Base-by-base conservation (phyloP, 2,113 vertebrate genomes). In the Peromyscus leucopus region DNA sequence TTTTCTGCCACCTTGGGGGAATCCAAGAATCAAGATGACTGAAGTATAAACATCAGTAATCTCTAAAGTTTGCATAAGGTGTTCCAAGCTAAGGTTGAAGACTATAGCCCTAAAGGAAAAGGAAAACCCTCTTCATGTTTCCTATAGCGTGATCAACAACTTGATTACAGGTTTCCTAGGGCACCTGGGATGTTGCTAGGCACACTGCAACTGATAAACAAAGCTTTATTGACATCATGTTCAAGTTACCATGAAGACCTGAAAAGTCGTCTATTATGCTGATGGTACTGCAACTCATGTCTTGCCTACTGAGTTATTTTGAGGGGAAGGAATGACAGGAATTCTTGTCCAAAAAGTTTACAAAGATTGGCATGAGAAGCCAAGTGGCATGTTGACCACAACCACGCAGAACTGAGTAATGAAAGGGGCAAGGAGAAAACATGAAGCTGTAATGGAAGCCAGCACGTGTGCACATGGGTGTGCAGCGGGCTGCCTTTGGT, bases 321-420 rank as follows among this genome's bases (percentile, higher is more conserved):
- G 12, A 33, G 8, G 19, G 17, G 24, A 85, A 91, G n/a, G 33
- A 91, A 79, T 85, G 48, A 36, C 4, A 36, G 57, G 67, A 94
- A 79, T 51, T 15, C 42, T 69, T 93, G 46, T 96, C 59, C 91
- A 91, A 95, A 95, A 90, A 93, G 78, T 57, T 85, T 71, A 75
- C 92, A 93, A 96, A 57, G 69, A 92, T 26, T 95, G 42, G 65
- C 65, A 55, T 59, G 57, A 88, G 87, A 89, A 67, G 31, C 67
- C 0, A 2, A 61, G 63, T 90, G 86, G 82, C n/a, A n/a, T 59
- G 65, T 74, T 93, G 71, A 95, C 95, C 90, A 93, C 85, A 94
- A 74, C 90, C 79, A 83, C 93, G 90, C 1, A 86, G 92, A 95
- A 89, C 69, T 22, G 26, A 86, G 46, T 90, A 92, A 96, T 55